Evolutionary conservation across 2,888 invertebrate species (phyloP).

Genomic region (Caenorhabditis japonica): DNA sequence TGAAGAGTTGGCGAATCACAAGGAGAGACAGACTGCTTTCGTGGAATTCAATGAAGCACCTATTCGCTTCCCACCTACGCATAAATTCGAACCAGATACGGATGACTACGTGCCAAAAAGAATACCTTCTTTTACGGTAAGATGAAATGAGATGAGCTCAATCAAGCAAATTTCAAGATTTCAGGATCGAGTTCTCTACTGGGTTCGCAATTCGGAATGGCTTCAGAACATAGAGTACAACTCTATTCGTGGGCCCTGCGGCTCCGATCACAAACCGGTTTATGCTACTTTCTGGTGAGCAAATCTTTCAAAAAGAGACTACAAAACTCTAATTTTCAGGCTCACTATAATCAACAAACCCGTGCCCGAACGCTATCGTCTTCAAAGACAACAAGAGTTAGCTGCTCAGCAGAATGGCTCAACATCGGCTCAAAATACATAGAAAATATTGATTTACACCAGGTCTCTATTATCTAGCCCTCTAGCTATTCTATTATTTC

Average conservation of each 20-base stretch:
- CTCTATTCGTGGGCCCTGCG: slow-evolving; percentile 61
- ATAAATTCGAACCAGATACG: slow-evolving; percentile 67
- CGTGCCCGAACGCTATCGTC: slow-evolving; percentile 35
- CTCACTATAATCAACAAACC: slow-evolving; percentile 58
- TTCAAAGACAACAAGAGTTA: slow-evolving; percentile 13
- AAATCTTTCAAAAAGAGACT: neutral
- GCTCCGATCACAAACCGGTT: slow-evolving; percentile 71
- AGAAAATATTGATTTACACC: neutral
- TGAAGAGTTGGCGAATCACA: slow-evolving; percentile 49
- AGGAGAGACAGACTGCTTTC: slow-evolving; percentile 43
- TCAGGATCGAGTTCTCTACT: slow-evolving; percentile 71
- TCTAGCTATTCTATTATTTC: too few species aligned
- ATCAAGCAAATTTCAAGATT: too few species aligned
- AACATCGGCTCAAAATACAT: neutral
- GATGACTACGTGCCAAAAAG: slow-evolving; percentile 63
- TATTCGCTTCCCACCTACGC: slow-evolving; percentile 71
- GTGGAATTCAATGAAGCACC: slow-evolving; percentile 64
- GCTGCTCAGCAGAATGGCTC: slow-evolving; percentile 3
- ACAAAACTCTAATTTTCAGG: slow-evolving; percentile 32
- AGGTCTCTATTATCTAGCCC: too few species aligned
- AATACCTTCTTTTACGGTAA: slow-evolving; percentile 72
- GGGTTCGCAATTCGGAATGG: slow-evolving; percentile 40
- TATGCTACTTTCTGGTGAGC: slow-evolving; percentile 57
- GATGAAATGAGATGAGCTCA: too few species aligned
- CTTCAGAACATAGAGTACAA: slow-evolving; percentile 63